phyloP scores from a whole-genome alignment of 2,888 invertebrate genomes.

The Drosophila algonquin region DNA sequence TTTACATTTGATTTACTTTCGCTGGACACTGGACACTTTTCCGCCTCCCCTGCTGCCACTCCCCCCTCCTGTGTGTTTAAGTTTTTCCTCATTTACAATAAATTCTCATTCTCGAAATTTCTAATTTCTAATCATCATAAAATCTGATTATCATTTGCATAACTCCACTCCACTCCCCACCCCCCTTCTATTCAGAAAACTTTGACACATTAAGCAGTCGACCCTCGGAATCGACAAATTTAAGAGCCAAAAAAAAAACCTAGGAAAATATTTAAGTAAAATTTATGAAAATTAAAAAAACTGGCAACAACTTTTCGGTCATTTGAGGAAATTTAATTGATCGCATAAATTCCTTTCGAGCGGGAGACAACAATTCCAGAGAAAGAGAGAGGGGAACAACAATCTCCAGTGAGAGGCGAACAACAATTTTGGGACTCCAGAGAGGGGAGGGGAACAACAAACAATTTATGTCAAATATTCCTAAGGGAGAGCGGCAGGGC shows the following conservation, averaged over 20 bases:
- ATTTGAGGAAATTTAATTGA: conserved; percentile 79
- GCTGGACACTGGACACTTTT: conserved; percentile 18
- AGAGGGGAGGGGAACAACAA: conserved; percentile 4
- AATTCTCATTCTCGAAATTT: conserved; percentile 62
- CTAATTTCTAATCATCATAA: conserved; percentile 79
- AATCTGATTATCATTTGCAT: conserved; percentile 77
- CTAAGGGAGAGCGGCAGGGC: conserved; percentile 2
- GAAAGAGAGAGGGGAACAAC: background rate
- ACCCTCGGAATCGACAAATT: conserved; percentile 38
- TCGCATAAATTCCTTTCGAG: conserved; percentile 74
- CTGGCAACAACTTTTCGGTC: conserved; percentile 72
- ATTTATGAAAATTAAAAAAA: conserved; percentile 83
- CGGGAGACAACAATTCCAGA: conserved; percentile 20
- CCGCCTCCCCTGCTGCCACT: background rate
- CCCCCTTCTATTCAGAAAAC: conserved; percentile 24
- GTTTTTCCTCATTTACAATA: conserved; percentile 69
- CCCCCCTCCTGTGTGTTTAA: conserved; percentile 1
- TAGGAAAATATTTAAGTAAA: conserved; percentile 76
- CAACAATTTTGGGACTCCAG: too few relatives aligned
- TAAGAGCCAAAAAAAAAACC: conserved; percentile 42
- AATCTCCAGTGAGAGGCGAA: background rate
- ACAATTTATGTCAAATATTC: conserved; percentile 71
- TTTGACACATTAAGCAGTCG: conserved; percentile 71
- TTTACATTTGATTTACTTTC: conserved; percentile 79
- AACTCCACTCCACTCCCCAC: conserved; percentile 37